Evolutionary conservation across 2,888 invertebrate genomes (phyloP).

Genomic region (Drosophila siamana): DNA sequence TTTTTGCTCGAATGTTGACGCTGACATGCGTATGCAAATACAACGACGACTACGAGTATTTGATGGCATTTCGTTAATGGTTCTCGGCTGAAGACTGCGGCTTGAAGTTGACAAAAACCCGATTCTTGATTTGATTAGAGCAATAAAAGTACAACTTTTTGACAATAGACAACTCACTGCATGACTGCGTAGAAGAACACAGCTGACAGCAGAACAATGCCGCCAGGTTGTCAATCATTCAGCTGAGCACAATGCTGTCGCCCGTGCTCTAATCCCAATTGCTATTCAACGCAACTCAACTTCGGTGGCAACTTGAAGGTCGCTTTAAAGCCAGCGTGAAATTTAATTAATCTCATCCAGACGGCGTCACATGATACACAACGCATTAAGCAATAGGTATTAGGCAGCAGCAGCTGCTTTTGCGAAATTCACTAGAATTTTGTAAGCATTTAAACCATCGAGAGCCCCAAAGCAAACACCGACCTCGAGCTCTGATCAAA

Average conservation of each 20-base stretch:
- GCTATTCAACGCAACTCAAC: constrained; percentile 10
- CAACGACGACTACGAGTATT: constrained; percentile 10
- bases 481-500: not conserved
- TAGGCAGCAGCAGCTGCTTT: constrained; percentile 59
- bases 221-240: constrained; percentile 61
- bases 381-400: constrained; percentile 42
- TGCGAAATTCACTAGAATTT: constrained; percentile 43
- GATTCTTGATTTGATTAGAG: constrained; percentile 52
- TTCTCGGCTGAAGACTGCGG: constrained; percentile 33
- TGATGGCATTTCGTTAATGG: constrained; percentile 52
- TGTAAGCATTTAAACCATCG: constrained; percentile 58
- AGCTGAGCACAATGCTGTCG: constrained; percentile 5
- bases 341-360: constrained; percentile 60
- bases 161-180: constrained; percentile 31
- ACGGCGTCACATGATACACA: constrained; percentile 50
- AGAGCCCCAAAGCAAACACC: constrained; percentile 9
- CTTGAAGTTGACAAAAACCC: constrained; percentile 25
- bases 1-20: constrained; percentile 15
- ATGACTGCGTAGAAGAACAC: constrained; percentile 37
- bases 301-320: constrained; percentile 40
- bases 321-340: constrained; percentile 59
- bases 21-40: constrained; percentile 57
- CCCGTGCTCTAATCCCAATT: not conserved
- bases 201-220: constrained; percentile 36
- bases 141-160: constrained; percentile 45